Evolutionary conservation across 1,140 invertebrate species (phyloP).

Genomic region (Mya arenaria): DNA sequence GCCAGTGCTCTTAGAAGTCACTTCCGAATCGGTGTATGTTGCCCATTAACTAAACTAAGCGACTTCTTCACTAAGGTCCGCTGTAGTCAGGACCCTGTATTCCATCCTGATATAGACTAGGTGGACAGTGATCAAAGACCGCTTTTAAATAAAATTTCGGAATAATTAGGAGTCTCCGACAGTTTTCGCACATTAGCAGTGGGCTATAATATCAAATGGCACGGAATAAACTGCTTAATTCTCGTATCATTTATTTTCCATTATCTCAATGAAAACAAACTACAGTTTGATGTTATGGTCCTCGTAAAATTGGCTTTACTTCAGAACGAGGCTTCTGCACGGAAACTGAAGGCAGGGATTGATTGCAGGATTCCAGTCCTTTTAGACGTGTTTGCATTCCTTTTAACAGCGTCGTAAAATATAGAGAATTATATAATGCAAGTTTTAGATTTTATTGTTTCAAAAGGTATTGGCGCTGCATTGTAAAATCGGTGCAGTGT

Average conservation of each 20-base stretch:
- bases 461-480: too few relatives aligned
- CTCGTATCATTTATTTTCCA: slow-evolving; percentile 55
- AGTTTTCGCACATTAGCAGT: slow-evolving; percentile 56
- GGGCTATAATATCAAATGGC: slow-evolving; percentile 55
- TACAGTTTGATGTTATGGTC: slow-evolving; percentile 39
- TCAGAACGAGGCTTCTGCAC: slow-evolving; percentile 28
- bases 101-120: background rate
- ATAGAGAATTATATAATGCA: too few relatives aligned
- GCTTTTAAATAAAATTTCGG: slow-evolving; percentile 45
- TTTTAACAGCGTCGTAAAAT: too few relatives aligned
- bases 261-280: slow-evolving; percentile 52
- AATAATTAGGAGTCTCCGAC: slow-evolving; percentile 41
- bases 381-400: too few relatives aligned
- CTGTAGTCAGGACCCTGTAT: background rate
- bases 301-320: slow-evolving; percentile 37
- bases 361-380: background rate
- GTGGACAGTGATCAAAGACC: slow-evolving; percentile 42
- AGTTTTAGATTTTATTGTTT: too few relatives aligned
- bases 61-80: too few relatives aligned
- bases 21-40: too few relatives aligned
- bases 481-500: too few relatives aligned
- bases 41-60: too few relatives aligned
- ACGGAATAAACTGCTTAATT: slow-evolving; percentile 55
- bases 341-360: slow-evolving; percentile 19
- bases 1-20: too few relatives aligned